Percentiles rank a stretch among this genome's conserved stretches.
phyloP scores from a whole-genome alignment of 2,797 vertebrate species.

The Amblyopsis hoosieri region DNA sequence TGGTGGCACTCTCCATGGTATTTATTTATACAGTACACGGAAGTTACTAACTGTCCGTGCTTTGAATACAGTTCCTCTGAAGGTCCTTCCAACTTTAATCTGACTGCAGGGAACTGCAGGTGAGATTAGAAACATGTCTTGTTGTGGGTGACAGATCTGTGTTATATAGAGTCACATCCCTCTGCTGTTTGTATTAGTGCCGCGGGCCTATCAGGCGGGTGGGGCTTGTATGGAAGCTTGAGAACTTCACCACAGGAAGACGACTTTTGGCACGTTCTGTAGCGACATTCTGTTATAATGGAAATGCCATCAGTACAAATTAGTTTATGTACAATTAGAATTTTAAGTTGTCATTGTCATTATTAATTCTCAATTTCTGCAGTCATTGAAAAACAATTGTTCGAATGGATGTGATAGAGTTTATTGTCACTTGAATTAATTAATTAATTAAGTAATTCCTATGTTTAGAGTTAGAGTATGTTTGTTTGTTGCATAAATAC shows the following conservation, averaged over 20 bases:
- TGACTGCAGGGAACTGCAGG: not conserved
- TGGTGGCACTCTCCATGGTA: not conserved
- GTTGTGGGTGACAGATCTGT: constrained; percentile 43
- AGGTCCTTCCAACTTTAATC: constrained; percentile 6
- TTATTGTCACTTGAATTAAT: not conserved
- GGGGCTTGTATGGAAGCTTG: too few relatives aligned
- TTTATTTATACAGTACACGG: constrained; percentile 3
- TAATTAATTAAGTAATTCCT: too few relatives aligned
- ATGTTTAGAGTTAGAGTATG: too few relatives aligned
- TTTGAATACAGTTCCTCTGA: not conserved
- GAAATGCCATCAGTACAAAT: too few relatives aligned
- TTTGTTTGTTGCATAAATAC: too few relatives aligned
- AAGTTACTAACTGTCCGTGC: constrained; percentile 17
- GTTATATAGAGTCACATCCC: constrained; percentile 39
- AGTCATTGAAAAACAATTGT: not conserved
- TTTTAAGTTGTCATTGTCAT: not conserved
- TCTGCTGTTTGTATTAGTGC: constrained; percentile 5
- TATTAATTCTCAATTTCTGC: not conserved
- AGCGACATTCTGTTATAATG: too few relatives aligned
- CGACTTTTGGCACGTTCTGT: too few relatives aligned
- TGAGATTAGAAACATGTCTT: constrained; percentile 2
- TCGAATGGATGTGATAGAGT: not conserved
- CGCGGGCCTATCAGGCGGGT: too few relatives aligned
- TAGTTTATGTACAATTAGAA: not conserved
- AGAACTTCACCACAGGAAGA: too few relatives aligned